phyloP scores from a whole-genome alignment of 2,888 invertebrate genomes.

The Helobdella robusta region DNA sequence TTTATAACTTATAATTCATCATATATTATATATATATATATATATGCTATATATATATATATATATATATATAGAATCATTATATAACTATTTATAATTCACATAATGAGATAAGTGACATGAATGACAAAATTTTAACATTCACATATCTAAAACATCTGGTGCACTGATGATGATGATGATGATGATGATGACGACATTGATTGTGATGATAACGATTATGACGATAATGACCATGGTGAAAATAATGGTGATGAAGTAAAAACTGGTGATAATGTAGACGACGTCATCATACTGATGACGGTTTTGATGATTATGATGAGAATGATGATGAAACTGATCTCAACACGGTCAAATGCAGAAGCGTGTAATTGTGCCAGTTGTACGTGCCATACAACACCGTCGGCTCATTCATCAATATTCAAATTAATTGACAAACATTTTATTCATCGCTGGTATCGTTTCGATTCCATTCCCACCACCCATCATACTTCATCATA shows the following conservation, averaged over 20 bases:
- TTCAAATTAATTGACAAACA: neutral
- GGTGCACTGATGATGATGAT: slow-evolving; percentile 1
- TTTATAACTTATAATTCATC: too few relatives aligned
- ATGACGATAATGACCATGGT: neutral
- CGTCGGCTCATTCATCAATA: neutral
- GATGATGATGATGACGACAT: neutral
- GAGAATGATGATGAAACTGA: too few relatives aligned
- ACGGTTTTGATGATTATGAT: neutral
- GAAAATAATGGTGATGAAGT: neutral
- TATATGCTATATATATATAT: too few relatives aligned
- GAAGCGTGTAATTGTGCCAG: neutral
- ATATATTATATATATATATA: too few relatives aligned
- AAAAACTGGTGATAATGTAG: neutral
- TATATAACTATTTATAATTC: too few relatives aligned
- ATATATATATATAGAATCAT: too few relatives aligned
- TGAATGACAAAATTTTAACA: too few relatives aligned
- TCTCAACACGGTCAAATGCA: too few relatives aligned
- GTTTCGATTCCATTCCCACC: neutral
- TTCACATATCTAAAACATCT: too few relatives aligned
- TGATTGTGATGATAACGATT: neutral
- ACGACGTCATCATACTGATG: neutral
- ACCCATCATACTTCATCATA: neutral
- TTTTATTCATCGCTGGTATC: neutral
- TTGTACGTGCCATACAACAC: neutral
- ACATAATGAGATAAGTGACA: too few relatives aligned